phyloP scores from a whole-genome alignment of 2,888 invertebrate species.

The Unio delphinus region DNA sequence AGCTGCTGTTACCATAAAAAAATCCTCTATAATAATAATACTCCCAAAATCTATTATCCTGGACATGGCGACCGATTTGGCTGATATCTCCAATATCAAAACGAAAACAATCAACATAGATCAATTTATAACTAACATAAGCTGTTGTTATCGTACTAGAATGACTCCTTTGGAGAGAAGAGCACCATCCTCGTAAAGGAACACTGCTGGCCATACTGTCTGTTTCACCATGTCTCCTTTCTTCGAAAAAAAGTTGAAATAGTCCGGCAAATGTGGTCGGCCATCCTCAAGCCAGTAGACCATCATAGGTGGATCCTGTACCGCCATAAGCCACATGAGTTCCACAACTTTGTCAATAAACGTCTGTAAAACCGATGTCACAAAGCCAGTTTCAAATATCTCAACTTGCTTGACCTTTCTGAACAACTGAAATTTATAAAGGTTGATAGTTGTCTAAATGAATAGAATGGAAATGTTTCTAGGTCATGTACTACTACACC shows the following conservation, averaged over 20 bases:
- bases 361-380: conserved; percentile 10
- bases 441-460: too few relatives aligned
- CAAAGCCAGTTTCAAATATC: conserved; percentile 19
- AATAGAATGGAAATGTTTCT: too few relatives aligned
- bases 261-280: conserved; percentile 12
- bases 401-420: conserved; percentile 25
- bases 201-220: conserved; percentile 32
- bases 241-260: conserved; percentile 23
- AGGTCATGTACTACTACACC: too few relatives aligned
- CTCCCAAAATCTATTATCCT: too few relatives aligned
- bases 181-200: conserved; percentile 20
- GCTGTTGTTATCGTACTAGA: conserved; percentile 1
- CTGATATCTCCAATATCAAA: too few relatives aligned
- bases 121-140: too few relatives aligned
- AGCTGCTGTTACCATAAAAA: too few relatives aligned
- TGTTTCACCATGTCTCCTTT: conserved; percentile 25
- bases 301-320: conserved; percentile 25
- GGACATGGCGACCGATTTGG: too few relatives aligned
- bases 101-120: too few relatives aligned
- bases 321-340: conserved; percentile 26
- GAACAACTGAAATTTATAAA: conserved; percentile 20
- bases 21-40: too few relatives aligned
- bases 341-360: conserved; percentile 21
- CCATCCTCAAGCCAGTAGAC: conserved; percentile 28
- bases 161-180: conserved; percentile 27